Evolutionary conservation across 2,113 vertebrate species (phyloP), one percentile per base, ranked within the genome.

Genomic region (Tursiops truncatus): DNA sequence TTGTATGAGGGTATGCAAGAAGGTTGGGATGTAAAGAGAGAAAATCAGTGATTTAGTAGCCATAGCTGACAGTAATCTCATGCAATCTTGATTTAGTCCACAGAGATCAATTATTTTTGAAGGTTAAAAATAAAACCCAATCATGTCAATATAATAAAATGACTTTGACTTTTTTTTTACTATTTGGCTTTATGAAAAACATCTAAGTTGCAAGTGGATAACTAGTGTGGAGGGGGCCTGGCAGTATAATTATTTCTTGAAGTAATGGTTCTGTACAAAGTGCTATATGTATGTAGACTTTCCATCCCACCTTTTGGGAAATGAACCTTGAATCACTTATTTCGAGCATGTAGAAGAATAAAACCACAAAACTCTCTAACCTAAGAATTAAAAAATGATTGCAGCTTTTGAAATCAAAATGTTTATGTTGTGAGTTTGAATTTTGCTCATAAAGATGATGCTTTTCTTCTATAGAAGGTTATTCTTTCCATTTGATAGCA

Each of bases 401-500:
- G 5, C 25, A 67, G 8, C 25, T 85, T 95, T 96, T 86, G n/a
- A 93, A 85, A 86, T 94, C 28, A 93, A 86, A 89, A 53, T 58
- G 65, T 71, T 96, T 79, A 7, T 44, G 76, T 31, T 53, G 6
- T 89, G 74, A 87, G 33, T 82, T 77, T 92, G n/a, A 58, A 50
- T 87, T 67, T 95, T 89, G 20, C 71, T 92, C 68, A 90, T 87
- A 85, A 95, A 47, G 47, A 14, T 12, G 14, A 20, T 15, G 9
- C 5, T 77, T 95, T 44, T 79, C 25, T 90, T 8, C 28, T 26
- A 20, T 38, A 26, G 1, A 92, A 87, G 11, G 3, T 56, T 94
- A 68, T 76, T 36, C 8, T 9, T 91, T 94, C 10, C 36, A 62
- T 94, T 95, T 89, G 94, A 80, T 67, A 67, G 38, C 26, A 17